A percentile compares a stretch with the other conserved stretches of the same genome.
These are phyloP conservation scores for Zygogramma bicolorata DNA, from an alignment of 2,888 invertebrate genomes.

Conservation along the genomic window DNA sequence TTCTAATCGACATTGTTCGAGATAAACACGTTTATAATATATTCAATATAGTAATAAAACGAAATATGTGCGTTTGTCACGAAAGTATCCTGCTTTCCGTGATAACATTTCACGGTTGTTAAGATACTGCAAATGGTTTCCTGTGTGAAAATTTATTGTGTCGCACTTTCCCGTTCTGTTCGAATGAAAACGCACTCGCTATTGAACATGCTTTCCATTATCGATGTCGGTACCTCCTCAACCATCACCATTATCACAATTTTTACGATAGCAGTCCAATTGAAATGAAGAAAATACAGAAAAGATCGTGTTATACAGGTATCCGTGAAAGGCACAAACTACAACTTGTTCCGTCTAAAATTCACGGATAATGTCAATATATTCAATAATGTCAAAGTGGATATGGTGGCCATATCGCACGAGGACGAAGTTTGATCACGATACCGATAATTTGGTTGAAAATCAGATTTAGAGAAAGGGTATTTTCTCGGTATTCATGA, in stretches of 20 bases:
- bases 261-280: too few species aligned
- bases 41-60: not conserved
- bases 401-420: too few species aligned
- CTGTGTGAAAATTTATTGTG: not conserved
- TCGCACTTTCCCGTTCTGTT: not conserved
- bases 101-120: constrained; percentile 6
- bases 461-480: too few species aligned
- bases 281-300: too few species aligned
- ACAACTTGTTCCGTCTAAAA: too few species aligned
- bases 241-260: not conserved
- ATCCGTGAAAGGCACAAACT: too few species aligned
- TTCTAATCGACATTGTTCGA: not conserved
- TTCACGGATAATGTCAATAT: too few species aligned
- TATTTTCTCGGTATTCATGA: too few species aligned
- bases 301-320: too few species aligned
- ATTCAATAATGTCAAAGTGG: too few species aligned
- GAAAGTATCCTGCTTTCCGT: not conserved
- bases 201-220: not conserved
- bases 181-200: not conserved
- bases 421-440: too few species aligned
- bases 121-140: constrained; percentile 11
- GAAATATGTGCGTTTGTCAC: not conserved
- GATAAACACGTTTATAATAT: not conserved
- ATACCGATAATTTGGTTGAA: too few species aligned
- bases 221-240: not conserved